These are phyloP conservation scores for Spatula versicolor DNA, from an alignment of 2,797 vertebrate species.

Conservation along the genomic window DNA sequence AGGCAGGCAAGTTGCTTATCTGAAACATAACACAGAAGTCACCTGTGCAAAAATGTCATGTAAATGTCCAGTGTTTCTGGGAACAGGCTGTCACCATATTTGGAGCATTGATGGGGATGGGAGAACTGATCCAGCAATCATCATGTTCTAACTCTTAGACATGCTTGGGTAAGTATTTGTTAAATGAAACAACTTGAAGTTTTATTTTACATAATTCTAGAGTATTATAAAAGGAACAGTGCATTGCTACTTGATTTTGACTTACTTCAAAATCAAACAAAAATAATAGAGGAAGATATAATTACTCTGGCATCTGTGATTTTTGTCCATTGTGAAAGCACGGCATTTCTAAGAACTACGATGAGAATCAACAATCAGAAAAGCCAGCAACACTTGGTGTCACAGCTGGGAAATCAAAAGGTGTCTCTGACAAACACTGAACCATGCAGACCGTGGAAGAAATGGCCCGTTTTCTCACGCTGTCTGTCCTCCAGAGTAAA, in stretches of 20 bases:
- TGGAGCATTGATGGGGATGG: neutral
- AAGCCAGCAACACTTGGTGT: neutral
- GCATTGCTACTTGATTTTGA: neutral
- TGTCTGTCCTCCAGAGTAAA: neutral
- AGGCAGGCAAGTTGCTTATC: neutral
- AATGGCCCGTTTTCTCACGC: neutral
- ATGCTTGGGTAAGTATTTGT: neutral
- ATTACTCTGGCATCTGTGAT: neutral
- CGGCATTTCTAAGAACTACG: neutral
- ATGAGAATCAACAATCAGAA: neutral
- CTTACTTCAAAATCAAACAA: neutral
- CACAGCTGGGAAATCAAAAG: neutral
- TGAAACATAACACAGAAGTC: neutral
- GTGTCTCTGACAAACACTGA: neutral
- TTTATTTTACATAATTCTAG: neutral
- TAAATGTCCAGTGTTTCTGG: neutral
- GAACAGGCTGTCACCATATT: neutral
- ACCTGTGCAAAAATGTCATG: neutral
- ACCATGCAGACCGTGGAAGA: neutral
- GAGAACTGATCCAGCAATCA: neutral
- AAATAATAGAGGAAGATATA: neutral
- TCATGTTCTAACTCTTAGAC: neutral
- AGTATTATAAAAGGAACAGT: neutral
- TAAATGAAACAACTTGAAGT: neutral
- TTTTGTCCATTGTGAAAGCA: neutral